Base-by-base conservation (phyloP, 2,888 invertebrate genomes). In the Pachliopta kotzebuea region DNA sequence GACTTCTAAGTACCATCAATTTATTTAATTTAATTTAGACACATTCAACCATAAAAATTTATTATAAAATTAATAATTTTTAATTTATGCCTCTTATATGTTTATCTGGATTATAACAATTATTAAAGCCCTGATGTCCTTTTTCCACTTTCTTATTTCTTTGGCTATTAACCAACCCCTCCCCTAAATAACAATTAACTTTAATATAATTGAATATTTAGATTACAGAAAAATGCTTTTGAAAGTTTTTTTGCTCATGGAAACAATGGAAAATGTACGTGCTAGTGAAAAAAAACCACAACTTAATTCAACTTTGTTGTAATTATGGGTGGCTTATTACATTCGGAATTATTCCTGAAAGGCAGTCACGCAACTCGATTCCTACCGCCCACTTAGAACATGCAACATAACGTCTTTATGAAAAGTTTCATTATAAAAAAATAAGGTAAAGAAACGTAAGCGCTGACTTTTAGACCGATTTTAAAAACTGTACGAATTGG, bases 241-340 rank as follows among this genome's bases (percentile, higher is more conserved):
- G 42, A 42, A 14, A 18, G 3, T n/a, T 7, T 45, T 45, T 45
- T 45, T n/a, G 9, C 11, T 45, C 6, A 45, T 11, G 4, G 45
- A 45, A 45, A 45, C 45, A n/a, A 45, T 45, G 8, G 45, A 6
- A n/a, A 52, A 52, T 52, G 50, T 52, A 52, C 21, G 50, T 21
- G 50, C n/a, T 21, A 11, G 21, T 23, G 4, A 52, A 23, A 52
- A 52, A 50, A 52, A 52, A 49, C n/a, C 37, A 45, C n/a, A 52
- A 21, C 21, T 21, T 21, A 52, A 52, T 52, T 21, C 50, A 20
- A 52, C 50, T 52, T 52, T 9, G 21, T 53, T 31, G 56, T 62
- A 62, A 62, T 62, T 57, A 62, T 23, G 20, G 62, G 23, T 53
- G 62, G 52, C 56, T 57, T 62, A 62, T 57, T 57, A 62, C 62